phyloP scores from a whole-genome alignment of 2,797 vertebrate genomes.

The Choloepus didactylus region DNA sequence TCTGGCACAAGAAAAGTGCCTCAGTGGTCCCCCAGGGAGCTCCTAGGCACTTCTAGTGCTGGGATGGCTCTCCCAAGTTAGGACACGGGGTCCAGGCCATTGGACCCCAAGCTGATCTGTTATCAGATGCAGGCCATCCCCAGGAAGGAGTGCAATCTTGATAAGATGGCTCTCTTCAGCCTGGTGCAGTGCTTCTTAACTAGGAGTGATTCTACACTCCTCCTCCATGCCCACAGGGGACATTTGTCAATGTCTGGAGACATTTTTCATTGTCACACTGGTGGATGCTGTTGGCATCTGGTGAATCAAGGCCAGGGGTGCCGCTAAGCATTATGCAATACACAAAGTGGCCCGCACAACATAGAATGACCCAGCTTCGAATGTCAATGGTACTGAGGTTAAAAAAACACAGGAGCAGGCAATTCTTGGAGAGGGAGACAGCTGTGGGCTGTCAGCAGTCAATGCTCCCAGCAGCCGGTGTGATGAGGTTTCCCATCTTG shows the following conservation, averaged over 20 bases:
- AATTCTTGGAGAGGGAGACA: background rate
- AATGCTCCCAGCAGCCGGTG: background rate
- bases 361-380: background rate
- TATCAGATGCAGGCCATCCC: background rate
- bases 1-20: background rate
- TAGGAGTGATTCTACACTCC: too few relatives aligned
- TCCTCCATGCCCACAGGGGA: background rate
- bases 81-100: too few relatives aligned
- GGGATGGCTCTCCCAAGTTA: background rate
- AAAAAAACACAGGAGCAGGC: background rate
- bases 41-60: background rate
- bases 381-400: background rate
- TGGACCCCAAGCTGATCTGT: too few relatives aligned
- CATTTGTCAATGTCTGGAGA: background rate
- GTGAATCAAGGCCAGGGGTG: background rate
- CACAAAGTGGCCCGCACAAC: background rate
- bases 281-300: too few relatives aligned
- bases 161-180: background rate
- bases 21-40: too few relatives aligned
- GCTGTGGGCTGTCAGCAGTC: background rate
- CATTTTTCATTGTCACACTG: background rate
- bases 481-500: background rate
- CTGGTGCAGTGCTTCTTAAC: background rate
- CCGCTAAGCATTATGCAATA: background rate
- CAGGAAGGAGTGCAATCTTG: too few relatives aligned